phyloP scores from a whole-genome alignment of 2,888 invertebrate genomes.

The Oscheius sp. region DNA sequence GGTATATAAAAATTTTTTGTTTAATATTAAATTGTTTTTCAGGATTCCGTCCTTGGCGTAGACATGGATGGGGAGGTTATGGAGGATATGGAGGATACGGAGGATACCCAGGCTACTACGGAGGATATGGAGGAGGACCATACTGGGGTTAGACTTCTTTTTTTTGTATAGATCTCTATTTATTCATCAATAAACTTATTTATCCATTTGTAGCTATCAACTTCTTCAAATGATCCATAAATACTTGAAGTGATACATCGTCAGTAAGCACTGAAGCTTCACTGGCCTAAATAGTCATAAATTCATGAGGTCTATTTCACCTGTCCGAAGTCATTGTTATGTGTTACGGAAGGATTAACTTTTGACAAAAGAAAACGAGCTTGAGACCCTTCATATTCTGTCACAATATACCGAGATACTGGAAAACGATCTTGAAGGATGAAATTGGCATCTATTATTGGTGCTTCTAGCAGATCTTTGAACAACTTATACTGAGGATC shows the following conservation, averaged over 20 bases:
- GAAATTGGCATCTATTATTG: conserved; percentile 75
- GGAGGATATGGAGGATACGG: conserved; percentile 21
- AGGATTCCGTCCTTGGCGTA: conserved; percentile 9
- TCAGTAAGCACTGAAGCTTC: conserved; percentile 97
- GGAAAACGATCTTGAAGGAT: conserved; percentile 95
- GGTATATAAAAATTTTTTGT: background rate
- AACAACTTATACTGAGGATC: conserved; percentile 97
- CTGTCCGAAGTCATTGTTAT: conserved; percentile 80
- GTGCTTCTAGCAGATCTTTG: conserved; percentile 91
- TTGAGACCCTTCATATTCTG: conserved; percentile 83
- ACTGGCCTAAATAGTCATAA: conserved; percentile 88
- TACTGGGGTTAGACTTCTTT: conserved; percentile 4
- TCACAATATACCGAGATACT: conserved; percentile 97
- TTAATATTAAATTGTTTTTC: background rate
- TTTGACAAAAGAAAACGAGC: conserved; percentile 79
- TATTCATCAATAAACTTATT: background rate
- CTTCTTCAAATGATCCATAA: conserved; percentile 99
- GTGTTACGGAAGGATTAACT: conserved; percentile 99
- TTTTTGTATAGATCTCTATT: background rate
- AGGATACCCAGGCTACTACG: background rate
- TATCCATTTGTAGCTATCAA: conserved; percentile 82
- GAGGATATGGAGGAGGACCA: conserved; percentile 9
- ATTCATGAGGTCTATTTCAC: background rate
- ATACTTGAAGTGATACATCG: conserved; percentile 97
- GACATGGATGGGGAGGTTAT: conserved; percentile 1